Conservation (phyloP, 2,113 vertebrate genomes). For the Nerophis ophidion region DNA sequence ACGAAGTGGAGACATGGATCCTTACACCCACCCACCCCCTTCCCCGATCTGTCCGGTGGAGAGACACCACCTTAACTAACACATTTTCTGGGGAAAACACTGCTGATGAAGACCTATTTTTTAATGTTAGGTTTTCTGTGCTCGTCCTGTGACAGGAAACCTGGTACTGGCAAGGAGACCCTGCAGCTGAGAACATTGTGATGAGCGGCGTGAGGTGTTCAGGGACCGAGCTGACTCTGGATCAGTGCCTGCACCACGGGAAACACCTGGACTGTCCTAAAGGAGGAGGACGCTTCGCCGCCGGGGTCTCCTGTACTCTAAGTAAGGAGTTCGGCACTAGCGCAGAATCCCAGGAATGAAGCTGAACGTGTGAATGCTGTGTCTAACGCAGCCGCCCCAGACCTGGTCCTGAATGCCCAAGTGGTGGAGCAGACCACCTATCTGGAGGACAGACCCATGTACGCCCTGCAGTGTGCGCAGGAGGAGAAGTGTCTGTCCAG, state of each 20-base stretch:
- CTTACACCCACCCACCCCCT: too few species aligned
- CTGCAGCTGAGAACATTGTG: slow-evolving; percentile 69
- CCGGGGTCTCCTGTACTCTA: slow-evolving; percentile 87
- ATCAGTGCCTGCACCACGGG: slow-evolving; percentile 85
- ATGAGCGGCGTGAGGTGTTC: slow-evolving; percentile 95
- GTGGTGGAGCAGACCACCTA: slow-evolving; percentile 88
- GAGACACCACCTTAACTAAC: too few species aligned
- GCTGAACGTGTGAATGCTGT: background rate
- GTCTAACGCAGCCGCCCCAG: slow-evolving; percentile 79
- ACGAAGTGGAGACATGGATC: too few species aligned
- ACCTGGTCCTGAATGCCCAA: slow-evolving; percentile 86
- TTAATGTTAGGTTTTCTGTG: background rate
- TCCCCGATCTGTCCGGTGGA: too few species aligned
- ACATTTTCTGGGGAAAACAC: too few species aligned
- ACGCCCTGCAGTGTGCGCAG: slow-evolving; percentile 84
- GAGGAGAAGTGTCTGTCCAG: slow-evolving; percentile 90
- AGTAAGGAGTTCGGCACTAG: slow-evolving; percentile 71
- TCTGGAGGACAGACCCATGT: slow-evolving; percentile 93
- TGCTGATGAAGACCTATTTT: background rate
- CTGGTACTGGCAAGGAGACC: slow-evolving; percentile 86
- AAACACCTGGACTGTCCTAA: slow-evolving; percentile 75
- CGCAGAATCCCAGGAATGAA: background rate
- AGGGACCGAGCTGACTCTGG: slow-evolving; percentile 86
- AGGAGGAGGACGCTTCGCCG: slow-evolving; percentile 78
- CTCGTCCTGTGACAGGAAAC: slow-evolving; percentile 87